Percentiles rank a stretch among this genome's conserved stretches.
Evolutionary conservation across 2,888 invertebrate genomes (phyloP).

Genomic region (Pheosia gnoma): DNA sequence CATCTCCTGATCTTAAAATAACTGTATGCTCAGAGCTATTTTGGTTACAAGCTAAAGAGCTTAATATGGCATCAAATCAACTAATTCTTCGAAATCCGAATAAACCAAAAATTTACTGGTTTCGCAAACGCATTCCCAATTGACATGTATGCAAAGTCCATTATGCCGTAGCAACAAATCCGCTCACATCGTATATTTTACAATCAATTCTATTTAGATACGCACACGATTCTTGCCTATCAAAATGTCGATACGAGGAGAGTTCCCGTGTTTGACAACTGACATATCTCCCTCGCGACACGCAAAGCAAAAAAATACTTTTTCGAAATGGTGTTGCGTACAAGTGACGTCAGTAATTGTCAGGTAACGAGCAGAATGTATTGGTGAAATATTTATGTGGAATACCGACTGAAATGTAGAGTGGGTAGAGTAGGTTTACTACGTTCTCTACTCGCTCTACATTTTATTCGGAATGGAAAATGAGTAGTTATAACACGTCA

Average conservation of each 20-base stretch:
- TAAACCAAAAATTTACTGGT: neutral
- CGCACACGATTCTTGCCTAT: slow-evolving; percentile 31
- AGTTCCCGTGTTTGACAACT: slow-evolving; percentile 34
- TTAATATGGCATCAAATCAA: neutral
- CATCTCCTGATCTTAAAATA: too few relatives aligned
- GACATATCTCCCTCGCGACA: slow-evolving; percentile 30
- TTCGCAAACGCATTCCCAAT: slow-evolving; percentile 19
- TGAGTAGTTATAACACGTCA: too few relatives aligned
- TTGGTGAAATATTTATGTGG: slow-evolving; percentile 32
- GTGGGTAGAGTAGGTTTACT: too few relatives aligned
- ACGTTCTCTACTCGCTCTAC: too few relatives aligned
- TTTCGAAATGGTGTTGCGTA: slow-evolving; percentile 10
- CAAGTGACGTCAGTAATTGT: slow-evolving; percentile 39
- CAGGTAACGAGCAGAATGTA: slow-evolving; percentile 38
- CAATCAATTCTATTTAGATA: slow-evolving; percentile 42
- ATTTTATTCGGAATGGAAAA: too few relatives aligned
- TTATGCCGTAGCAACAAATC: slow-evolving; percentile 29
- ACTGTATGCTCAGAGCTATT: neutral
- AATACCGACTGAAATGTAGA: too few relatives aligned
- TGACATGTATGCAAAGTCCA: slow-evolving; percentile 21
- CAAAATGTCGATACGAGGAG: slow-evolving; percentile 30
- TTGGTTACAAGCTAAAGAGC: neutral
- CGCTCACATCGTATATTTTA: slow-evolving; percentile 26
- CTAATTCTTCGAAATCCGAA: neutral
- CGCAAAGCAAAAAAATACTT: slow-evolving; percentile 22